Percentiles rank a stretch among this genome's conserved stretches.
These are phyloP conservation scores for Macrocentrus cingulum DNA, from an alignment of 1,140 invertebrate species.

Conservation along the genomic window DNA sequence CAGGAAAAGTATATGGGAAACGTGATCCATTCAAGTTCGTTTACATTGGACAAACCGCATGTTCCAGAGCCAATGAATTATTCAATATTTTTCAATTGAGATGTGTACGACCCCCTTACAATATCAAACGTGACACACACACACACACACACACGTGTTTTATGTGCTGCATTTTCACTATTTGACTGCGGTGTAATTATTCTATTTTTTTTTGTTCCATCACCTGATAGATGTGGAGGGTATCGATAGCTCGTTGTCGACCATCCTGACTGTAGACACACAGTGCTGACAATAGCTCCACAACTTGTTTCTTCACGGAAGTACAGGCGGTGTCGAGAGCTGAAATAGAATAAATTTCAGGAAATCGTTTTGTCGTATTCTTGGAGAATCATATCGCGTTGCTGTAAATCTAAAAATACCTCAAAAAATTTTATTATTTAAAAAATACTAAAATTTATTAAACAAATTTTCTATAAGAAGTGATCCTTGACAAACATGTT, in stretches of 20 bases:
- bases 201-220: no score
- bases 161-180: no score
- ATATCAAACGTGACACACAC: not conserved
- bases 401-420: no score
- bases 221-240: slow-evolving; percentile 87
- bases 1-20: no score
- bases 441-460: no score
- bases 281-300: slow-evolving; percentile 85
- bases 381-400: no score
- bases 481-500: no score
- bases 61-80: slow-evolving; percentile 24
- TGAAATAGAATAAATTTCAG: slow-evolving; percentile 47
- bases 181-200: no score
- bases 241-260: slow-evolving; percentile 80
- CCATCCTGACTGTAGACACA: slow-evolving; percentile 88
- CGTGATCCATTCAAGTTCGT: not conserved
- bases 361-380: not conserved
- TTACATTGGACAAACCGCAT: slow-evolving; percentile 18
- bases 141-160: no score
- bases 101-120: slow-evolving; percentile 10
- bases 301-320: slow-evolving; percentile 89
- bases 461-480: no score
- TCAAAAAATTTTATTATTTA: no score
- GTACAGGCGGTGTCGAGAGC: slow-evolving; percentile 83
- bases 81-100: slow-evolving; percentile 22